A percentile compares a stretch with the other conserved stretches of the same genome.
Conservation (phyloP, 2,797 vertebrate genomes). For the Chromis chromis region DNA sequence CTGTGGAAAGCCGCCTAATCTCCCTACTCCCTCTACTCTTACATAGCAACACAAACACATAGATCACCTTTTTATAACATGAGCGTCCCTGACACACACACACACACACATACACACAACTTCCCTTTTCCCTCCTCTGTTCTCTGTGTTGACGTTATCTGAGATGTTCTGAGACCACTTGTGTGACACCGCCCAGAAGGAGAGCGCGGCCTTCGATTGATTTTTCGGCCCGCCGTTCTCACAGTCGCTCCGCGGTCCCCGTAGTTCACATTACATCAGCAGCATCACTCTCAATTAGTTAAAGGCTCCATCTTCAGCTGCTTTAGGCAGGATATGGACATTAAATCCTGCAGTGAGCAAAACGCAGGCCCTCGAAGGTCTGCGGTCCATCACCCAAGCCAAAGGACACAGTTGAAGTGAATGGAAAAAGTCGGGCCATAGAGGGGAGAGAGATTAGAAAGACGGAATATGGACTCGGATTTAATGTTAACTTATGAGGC, state of each 20-base stretch:
- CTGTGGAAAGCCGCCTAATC: too few species aligned
- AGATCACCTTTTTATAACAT: constrained; percentile 5
- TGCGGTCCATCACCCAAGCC: constrained; percentile 59
- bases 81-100: not conserved
- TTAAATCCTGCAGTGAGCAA: constrained; percentile 69
- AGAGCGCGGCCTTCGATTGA: constrained; percentile 41
- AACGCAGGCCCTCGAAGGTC: constrained; percentile 48
- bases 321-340: constrained; percentile 74
- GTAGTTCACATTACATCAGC: constrained; percentile 77
- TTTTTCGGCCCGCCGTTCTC: constrained; percentile 43
- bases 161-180: constrained; percentile 49
- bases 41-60: constrained; percentile 22
- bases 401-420: constrained; percentile 72
- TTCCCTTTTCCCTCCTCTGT: constrained; percentile 23
- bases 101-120: constrained; percentile 29
- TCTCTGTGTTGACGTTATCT: constrained; percentile 59
- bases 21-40: not conserved
- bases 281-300: constrained; percentile 70
- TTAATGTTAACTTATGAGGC: constrained; percentile 74
- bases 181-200: constrained; percentile 43
- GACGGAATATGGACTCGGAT: constrained; percentile 59
- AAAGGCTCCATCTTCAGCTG: constrained; percentile 69
- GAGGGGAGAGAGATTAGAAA: constrained; percentile 62
- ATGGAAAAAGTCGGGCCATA: constrained; percentile 67
- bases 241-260: constrained; percentile 62